Base-by-base conservation (phyloP, 2,113 vertebrate species). In the Oryctolagus cuniculus region DNA sequence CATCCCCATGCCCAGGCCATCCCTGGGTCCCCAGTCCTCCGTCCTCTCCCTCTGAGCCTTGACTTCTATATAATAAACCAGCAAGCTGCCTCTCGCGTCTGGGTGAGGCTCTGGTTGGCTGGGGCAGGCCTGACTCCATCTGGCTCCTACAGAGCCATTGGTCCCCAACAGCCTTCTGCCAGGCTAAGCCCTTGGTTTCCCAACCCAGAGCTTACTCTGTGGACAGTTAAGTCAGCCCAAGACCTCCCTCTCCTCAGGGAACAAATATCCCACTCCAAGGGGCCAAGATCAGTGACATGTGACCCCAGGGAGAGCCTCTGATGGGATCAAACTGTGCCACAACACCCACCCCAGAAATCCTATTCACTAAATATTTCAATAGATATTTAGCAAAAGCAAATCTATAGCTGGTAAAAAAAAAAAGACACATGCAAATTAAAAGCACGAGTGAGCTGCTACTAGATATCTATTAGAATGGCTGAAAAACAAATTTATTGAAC, bases 21-120 rank as follows among this genome's bases (percentile, higher is more conserved):
- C 31, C 67, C 51, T 49, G 73, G 36, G 55, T 29, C 58, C 36
- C 38, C 51, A 5, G 55, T 8, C 69, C 67, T 89, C 94, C 11
- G 31, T 15, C 34, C 24, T 31, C 75, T 10, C 36, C n/a, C 66
- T 51, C 66, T 31, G 21, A 86, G 73, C 95, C 84, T 58, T 58
- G 55, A 58, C 55, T 19, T 61, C 84, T 74, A 5, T 31, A 10
- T 22, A 97, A 97, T 97, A 97, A 97, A 97, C 13, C 2, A 83
- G 27, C 19, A 0, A 58, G 55, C 55, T 89, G 79, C 66, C 58
- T 85, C 58, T 51, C 77, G 69, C 24, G 3, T 66, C 58, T 29
- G 27, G 79, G 72, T 94, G 83, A 91, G 53, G 83, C 89, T 2
- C 0, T 69, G 67, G 86, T 19, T 1, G 70, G 38, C 36, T 6